A percentile compares a stretch with the other conserved stretches of the same genome.
Conservation (phyloP, 2,797 vertebrate species). For the Melanitta fusca region DNA sequence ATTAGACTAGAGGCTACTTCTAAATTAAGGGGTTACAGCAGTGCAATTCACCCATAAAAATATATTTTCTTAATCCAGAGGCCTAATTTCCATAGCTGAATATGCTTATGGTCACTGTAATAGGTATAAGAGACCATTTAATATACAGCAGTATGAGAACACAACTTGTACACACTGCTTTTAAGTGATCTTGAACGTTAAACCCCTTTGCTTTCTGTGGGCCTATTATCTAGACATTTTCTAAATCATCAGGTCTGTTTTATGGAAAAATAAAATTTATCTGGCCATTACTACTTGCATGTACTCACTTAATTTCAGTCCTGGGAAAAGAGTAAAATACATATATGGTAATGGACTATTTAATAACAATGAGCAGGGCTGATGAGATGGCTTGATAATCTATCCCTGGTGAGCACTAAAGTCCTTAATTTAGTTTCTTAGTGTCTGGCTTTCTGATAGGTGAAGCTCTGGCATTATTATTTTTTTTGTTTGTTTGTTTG, state of each 20-base stretch:
- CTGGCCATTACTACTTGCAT: not conserved
- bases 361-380: conserved; percentile 23
- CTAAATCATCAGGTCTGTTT: conserved; percentile 48
- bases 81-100: conserved; percentile 7
- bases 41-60: not conserved
- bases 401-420: conserved; percentile 17
- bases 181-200: conserved; percentile 35
- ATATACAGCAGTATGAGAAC: not conserved
- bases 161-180: not conserved
- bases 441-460: not conserved
- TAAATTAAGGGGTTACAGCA: not conserved
- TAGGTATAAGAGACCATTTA: conserved; percentile 23
- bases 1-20: not conserved
- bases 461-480: not conserved
- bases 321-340: conserved; percentile 30
- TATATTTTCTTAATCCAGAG: not conserved
- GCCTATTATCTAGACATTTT: conserved; percentile 49
- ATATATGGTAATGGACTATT: conserved; percentile 25
- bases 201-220: conserved; percentile 24
- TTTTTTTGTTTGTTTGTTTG: not conserved
- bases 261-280: conserved; percentile 50
- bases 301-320: conserved; percentile 33
- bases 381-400: conserved; percentile 37
- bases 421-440: conserved; percentile 8
- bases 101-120: not conserved